Evolutionary conservation across 2,888 invertebrate species (phyloP), one percentile per base, ranked within the genome.

Genomic region (Stenodera caucasica): DNA sequence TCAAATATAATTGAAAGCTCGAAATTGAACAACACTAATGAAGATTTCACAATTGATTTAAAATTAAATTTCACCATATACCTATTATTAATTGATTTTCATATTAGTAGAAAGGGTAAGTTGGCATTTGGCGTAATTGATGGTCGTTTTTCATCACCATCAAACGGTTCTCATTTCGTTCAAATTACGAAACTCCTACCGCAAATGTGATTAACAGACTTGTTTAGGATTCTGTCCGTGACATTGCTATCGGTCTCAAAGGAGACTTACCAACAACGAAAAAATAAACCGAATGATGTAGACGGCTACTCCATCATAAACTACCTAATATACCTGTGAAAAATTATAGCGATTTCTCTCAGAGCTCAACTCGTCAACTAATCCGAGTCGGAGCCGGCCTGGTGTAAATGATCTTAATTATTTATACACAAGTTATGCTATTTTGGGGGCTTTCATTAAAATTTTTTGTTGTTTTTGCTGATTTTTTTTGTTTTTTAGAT

Each of bases 181-280:
- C 4, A 33, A 75, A 76, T 75, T 75, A 72, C 74, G 71, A 70
- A 69, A 65, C 70, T 68, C 69, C 14, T 5, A 67, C 70, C 70
- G 68, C 73, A 77, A 76, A 76, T 75, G 76, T 77, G 77, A 78
- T 78, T 78, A 77, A 77, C 75, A 70, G 72, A 68, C 74, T 75
- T 76, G 74, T 77, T 78, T 78, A 74, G 77, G 74, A 78, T 78
- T 77, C 78, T 69, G 74, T 58, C 67, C 72, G 69, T 73, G 73
- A 70, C 73, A 70, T 64, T 55, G 68, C 72, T 68, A 73, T 73
- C 72, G 72, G 63, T 73, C 74, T 71, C 71, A 30, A 57, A 68
- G 67, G 70, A 67, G 53, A 33, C 62, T 66, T n/a, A n/a, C n/a
- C n/a, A n/a, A 68, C 58, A 57, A 61, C 58, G 61, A 67, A 67